Evolutionary conservation across 1,140 invertebrate genomes (phyloP).

Genomic region (Drosophila novamexicana): DNA sequence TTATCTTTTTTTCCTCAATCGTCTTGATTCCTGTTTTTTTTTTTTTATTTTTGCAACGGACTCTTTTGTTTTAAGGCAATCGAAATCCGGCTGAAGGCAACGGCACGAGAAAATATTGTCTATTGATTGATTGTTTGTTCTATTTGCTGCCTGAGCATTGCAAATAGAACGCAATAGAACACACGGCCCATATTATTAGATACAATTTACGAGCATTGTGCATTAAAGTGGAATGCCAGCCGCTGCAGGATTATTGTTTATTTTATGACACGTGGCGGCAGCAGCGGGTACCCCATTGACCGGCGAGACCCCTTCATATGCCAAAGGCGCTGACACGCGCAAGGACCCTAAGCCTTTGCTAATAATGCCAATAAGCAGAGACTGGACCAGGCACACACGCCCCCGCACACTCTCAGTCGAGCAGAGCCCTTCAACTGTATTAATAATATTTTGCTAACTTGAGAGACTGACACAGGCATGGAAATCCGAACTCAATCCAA

Average conservation of each 20-base stretch:
- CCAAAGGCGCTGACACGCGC: conserved; percentile 67
- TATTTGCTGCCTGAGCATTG: conserved; percentile 51
- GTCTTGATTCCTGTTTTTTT: conserved; percentile 47
- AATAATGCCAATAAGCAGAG: conserved; percentile 75
- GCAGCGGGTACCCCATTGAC: conserved; percentile 11
- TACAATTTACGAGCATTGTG: conserved; percentile 76
- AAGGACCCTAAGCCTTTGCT: conserved; percentile 72
- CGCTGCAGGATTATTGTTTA: conserved; percentile 79
- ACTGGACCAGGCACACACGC: conserved; percentile 26
- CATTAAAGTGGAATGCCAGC: conserved; percentile 79
- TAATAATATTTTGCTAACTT: conserved; percentile 65
- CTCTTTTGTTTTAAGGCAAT: conserved; percentile 79
- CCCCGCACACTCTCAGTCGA: background rate
- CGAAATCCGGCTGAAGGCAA: conserved; percentile 58
- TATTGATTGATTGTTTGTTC: conserved; percentile 83
- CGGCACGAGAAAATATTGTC: conserved; percentile 73
- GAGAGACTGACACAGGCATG: conserved; percentile 35
- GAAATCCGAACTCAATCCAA: conserved; percentile 12
- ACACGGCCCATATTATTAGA: conserved; percentile 78
- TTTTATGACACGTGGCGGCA: conserved; percentile 76
- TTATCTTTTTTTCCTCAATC: conserved; percentile 67
- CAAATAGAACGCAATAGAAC: conserved; percentile 27
- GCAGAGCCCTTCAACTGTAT: conserved; percentile 46
- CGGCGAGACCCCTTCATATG: conserved; percentile 28
- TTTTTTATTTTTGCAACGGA: conserved; percentile 41